These are phyloP conservation scores for Rana temporaria DNA, from an alignment of 2,113 vertebrate genomes.

Conservation along the genomic window DNA sequence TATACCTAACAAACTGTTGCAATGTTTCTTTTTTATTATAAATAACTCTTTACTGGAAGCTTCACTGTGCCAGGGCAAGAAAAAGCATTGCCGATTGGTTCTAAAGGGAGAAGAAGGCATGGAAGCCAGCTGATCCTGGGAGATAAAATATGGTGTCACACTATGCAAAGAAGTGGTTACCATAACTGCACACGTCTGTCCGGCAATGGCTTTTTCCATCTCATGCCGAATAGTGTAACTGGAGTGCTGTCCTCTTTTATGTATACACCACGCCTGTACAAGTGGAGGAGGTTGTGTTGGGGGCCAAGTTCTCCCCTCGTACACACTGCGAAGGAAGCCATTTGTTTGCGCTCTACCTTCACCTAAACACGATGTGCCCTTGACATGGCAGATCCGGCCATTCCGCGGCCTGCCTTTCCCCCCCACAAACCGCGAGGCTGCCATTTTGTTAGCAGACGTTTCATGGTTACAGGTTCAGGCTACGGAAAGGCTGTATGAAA, in stretches of 20 bases:
- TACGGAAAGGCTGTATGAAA: no score
- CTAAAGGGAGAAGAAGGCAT: slow-evolving; percentile 39
- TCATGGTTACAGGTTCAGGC: no score
- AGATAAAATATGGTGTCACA: slow-evolving; percentile 6
- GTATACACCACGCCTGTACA: neutral
- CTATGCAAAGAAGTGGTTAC: slow-evolving; percentile 49
- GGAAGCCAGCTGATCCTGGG: neutral
- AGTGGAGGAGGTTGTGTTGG: neutral
- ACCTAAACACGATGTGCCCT: no score
- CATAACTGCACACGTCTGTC: slow-evolving; percentile 13
- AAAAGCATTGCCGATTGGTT: slow-evolving; percentile 14
- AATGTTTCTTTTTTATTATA: slow-evolving; percentile 16
- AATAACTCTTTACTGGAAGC: slow-evolving; percentile 44
- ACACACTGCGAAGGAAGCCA: neutral
- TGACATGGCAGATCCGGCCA: no score
- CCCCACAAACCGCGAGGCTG: no score
- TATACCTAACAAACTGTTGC: slow-evolving; percentile 42
- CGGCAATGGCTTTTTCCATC: neutral
- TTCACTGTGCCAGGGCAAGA: slow-evolving; percentile 45
- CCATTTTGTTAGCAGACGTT: no score
- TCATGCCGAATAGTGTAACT: neutral
- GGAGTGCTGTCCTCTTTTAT: neutral
- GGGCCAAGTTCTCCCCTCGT: neutral
- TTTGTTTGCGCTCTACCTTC: neutral
- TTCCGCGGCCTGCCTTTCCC: no score